Percentiles rank a stretch among this genome's conserved stretches.
phyloP scores from a whole-genome alignment of 2,888 invertebrate genomes.

The Epinotia bilunana region DNA sequence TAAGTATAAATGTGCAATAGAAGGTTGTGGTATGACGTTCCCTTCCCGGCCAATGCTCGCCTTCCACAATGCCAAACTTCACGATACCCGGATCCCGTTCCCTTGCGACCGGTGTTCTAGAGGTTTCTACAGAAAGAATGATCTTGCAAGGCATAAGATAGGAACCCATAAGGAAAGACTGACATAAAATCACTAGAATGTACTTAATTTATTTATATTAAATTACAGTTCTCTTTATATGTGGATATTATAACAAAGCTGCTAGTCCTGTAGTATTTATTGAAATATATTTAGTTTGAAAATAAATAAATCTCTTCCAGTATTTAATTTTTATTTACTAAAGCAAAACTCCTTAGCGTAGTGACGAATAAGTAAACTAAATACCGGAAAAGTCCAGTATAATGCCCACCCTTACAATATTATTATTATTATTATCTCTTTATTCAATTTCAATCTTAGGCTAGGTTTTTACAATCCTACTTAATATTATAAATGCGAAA shows the following conservation, averaged over 20 bases:
- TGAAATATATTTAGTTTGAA: background rate
- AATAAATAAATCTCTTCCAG: background rate
- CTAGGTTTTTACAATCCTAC: too few species aligned
- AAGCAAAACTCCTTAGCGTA: too few species aligned
- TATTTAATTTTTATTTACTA: background rate
- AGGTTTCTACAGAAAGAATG: conserved; percentile 76
- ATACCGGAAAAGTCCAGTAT: too few species aligned
- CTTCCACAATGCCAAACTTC: conserved; percentile 70
- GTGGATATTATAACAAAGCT: background rate
- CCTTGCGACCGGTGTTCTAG: conserved; percentile 71
- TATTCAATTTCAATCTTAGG: too few species aligned
- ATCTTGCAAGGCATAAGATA: conserved; percentile 72
- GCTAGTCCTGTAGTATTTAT: background rate
- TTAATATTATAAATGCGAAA: too few species aligned
- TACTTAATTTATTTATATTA: conserved; percentile 30
- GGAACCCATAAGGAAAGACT: conserved; percentile 72
- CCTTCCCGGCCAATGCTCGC: conserved; percentile 71
- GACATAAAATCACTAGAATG: conserved; percentile 38
- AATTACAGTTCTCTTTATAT: background rate
- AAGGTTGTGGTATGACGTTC: conserved; percentile 66
- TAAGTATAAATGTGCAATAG: conserved; percentile 65
- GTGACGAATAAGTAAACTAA: too few species aligned
- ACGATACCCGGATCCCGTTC: conserved; percentile 66
- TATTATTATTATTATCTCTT: too few species aligned
- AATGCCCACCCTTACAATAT: too few species aligned